Percentiles rank a stretch among this genome's conserved stretches.
These are phyloP conservation scores for Drosophila bocki DNA, from an alignment of 1,140 invertebrate species.

Conservation along the genomic window DNA sequence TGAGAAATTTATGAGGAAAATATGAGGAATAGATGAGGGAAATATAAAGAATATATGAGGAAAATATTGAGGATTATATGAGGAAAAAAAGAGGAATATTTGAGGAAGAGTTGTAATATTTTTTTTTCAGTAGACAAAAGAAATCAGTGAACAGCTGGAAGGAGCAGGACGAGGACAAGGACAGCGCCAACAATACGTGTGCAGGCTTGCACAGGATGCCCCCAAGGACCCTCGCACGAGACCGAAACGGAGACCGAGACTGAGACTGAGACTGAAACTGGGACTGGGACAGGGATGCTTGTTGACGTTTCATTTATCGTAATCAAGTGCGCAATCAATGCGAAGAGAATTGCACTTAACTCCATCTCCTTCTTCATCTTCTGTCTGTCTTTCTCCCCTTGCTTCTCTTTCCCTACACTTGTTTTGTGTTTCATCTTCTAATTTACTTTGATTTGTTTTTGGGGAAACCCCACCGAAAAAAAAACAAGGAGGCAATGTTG, in stretches of 20 bases:
- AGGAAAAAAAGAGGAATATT: too few species aligned
- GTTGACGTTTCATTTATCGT: slow-evolving; percentile 83
- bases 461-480: not conserved
- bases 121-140: slow-evolving; percentile 60
- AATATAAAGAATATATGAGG: too few species aligned
- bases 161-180: slow-evolving; percentile 41
- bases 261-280: not conserved
- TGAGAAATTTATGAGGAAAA: too few species aligned
- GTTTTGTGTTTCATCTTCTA: slow-evolving; percentile 52
- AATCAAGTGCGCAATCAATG: slow-evolving; percentile 83
- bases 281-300: slow-evolving; percentile 38
- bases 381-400: not conserved
- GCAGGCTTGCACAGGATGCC: slow-evolving; percentile 54
- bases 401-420: not conserved
- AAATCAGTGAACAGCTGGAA: slow-evolving; percentile 60
- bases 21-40: too few species aligned
- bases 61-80: too few species aligned
- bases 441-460: slow-evolving; percentile 74
- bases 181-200: slow-evolving; percentile 50
- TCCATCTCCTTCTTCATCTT: slow-evolving; percentile 8
- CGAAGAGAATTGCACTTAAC: slow-evolving; percentile 79
- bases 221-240: slow-evolving; percentile 48
- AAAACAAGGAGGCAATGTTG: slow-evolving; percentile 7
- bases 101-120: not conserved
- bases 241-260: not conserved